Base-by-base conservation (phyloP, 2,888 invertebrate genomes). In the Conistra vaccinii region DNA sequence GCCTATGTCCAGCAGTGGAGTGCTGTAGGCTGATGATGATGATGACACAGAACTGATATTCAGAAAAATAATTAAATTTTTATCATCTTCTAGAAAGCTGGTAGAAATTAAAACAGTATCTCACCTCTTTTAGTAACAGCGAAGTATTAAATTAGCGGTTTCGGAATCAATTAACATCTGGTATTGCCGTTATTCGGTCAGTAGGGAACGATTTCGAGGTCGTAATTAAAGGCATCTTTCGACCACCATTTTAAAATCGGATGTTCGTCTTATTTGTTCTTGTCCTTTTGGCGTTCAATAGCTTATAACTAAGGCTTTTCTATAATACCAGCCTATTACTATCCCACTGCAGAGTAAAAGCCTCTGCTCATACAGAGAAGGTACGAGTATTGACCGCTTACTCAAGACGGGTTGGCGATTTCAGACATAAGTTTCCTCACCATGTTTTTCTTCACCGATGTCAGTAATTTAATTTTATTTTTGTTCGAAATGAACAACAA, bases 131-230 rank as follows among this genome's bases (percentile, higher is more conserved):
- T 79, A 32, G 73, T 51, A 75, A 69, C 69, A 75, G 45, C 26
- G 73, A 45, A 66, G 58, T 73, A 78, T 86, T 70, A 74, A 82
- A 80, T 76, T 73, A 77, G 69, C 71, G 60, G 74, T 85, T 74
- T 72, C 29, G 62, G 65, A 35, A 85, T 71, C 83, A 73, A 85
- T 75, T 85, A 76, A 69, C 76, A 76, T 69, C 69, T 69, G 35
- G 72, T 70, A 66, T 53, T 69, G 26, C 83, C 69, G 85, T 75
- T 82, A 85, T 78, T 85, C 69, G 72, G 82, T 75, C 61, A 78
- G 72, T 78, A 70, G 69, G 72, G 67, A 80, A 69, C 26, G 69
- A 63, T 76, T 84, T 84, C 32, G 69, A 71, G 69, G 62, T 67
- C 62, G 26, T 29, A 63, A 68, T 74, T 70, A 60, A 62, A 81